These are phyloP conservation scores for Tridacna crocea DNA, from an alignment of 2,888 invertebrate genomes.

Conservation along the genomic window DNA sequence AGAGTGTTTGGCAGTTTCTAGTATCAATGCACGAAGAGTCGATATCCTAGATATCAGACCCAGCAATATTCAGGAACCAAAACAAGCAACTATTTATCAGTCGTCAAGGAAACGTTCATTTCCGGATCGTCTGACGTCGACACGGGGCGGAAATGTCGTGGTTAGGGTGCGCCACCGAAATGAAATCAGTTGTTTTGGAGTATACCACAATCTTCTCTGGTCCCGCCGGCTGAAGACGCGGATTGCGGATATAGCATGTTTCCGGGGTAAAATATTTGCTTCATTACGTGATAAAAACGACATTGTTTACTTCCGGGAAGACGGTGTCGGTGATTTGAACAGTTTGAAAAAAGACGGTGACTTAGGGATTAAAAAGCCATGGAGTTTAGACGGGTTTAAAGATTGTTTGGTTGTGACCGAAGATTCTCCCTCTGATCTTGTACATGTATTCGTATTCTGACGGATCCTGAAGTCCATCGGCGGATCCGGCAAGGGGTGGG, in stretches of 20 bases:
- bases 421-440: constrained; percentile 52
- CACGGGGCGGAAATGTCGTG: constrained; percentile 40
- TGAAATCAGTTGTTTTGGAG: constrained; percentile 47
- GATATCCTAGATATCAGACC: constrained; percentile 42
- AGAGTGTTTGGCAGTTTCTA: constrained; percentile 43
- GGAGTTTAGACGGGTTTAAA: constrained; percentile 59
- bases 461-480: not conserved
- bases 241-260: constrained; percentile 47
- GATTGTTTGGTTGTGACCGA: constrained; percentile 61
- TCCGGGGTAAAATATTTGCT: constrained; percentile 52
- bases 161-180: constrained; percentile 48
- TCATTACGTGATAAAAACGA: constrained; percentile 48
- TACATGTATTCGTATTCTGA: constrained; percentile 48
- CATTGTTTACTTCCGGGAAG: constrained; percentile 50
- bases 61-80: not conserved
- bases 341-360: constrained; percentile 16
- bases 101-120: constrained; percentile 50
- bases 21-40: constrained; percentile 44
- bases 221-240: constrained; percentile 45
- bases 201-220: constrained; percentile 41
- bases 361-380: constrained; percentile 31
- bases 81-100: constrained; percentile 48
- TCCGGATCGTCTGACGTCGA: constrained; percentile 52
- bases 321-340: constrained; percentile 43
- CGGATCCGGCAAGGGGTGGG: not conserved